Evolutionary conservation across 1,140 invertebrate species (phyloP).

Genomic region (Euschistus heros): DNA sequence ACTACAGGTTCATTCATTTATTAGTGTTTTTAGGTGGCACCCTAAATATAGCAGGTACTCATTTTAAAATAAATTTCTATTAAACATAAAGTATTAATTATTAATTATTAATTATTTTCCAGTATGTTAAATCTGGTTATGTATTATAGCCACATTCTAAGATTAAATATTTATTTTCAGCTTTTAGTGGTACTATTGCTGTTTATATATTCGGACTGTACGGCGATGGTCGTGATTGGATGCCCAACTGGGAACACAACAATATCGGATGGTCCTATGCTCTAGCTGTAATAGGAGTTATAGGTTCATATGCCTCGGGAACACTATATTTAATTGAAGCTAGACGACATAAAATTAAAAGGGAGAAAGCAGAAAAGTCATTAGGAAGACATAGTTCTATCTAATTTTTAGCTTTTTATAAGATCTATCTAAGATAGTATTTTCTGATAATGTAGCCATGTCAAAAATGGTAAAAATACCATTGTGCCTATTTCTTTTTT

Average conservation of each 20-base stretch:
- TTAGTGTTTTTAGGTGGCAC: slow-evolving; percentile 59
- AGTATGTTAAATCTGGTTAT: no score
- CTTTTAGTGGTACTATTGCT: slow-evolving; percentile 59
- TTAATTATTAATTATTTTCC: no score
- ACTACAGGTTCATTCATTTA: slow-evolving; percentile 63
- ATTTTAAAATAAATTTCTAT: background rate
- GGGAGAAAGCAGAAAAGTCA: slow-evolving; percentile 16
- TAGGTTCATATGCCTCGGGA: slow-evolving; percentile 33
- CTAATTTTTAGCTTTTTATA: background rate
- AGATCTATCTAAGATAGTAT: no score
- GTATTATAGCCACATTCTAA: background rate
- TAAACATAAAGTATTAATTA: no score
- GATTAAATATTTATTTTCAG: slow-evolving; percentile 34
- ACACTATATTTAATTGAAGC: slow-evolving; percentile 22
- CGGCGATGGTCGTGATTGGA: slow-evolving; percentile 87
- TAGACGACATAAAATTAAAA: slow-evolving; percentile 22
- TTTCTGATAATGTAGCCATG: no score
- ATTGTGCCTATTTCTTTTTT: no score
- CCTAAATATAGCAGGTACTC: slow-evolving; percentile 50
- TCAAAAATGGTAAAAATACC: no score
- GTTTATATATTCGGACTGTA: slow-evolving; percentile 72
- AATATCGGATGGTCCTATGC: slow-evolving; percentile 92
- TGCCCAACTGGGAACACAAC: slow-evolving; percentile 93
- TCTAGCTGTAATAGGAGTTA: slow-evolving; percentile 64
- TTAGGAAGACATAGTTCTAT: background rate